Conservation (phyloP, 2,888 invertebrate genomes). For the Ectemnius lituratus region DNA sequence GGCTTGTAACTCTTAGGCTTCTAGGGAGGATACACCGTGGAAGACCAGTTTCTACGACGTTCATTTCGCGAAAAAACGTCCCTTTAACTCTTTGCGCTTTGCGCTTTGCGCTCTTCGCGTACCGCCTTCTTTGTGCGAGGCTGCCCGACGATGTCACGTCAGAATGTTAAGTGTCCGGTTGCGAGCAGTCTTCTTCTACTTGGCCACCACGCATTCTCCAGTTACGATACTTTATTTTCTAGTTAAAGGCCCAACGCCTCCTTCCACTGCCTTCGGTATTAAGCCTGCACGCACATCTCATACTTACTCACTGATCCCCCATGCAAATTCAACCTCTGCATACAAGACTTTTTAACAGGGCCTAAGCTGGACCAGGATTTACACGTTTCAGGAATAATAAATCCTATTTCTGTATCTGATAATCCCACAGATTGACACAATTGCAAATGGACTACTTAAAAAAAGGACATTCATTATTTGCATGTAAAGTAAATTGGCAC, state of each 20-base stretch:
- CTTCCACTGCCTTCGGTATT: no score
- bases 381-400: no score
- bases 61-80: conserved; percentile 52
- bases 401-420: no score
- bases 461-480: no score
- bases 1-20: conserved; percentile 33
- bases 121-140: neutral
- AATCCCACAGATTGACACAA: no score
- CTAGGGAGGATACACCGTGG: conserved; percentile 1
- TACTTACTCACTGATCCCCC: no score
- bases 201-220: conserved; percentile 3
- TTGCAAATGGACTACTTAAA: no score
- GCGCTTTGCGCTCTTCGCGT: conserved; percentile 33
- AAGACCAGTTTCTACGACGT: conserved; percentile 63
- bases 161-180: conserved; percentile 10
- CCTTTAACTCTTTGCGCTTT: conserved; percentile 36
- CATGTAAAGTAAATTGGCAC: no score
- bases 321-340: no score
- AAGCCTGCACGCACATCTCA: no score
- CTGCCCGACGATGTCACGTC: conserved; percentile 6
- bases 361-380: no score
- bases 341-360: no score
- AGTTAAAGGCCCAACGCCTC: neutral
- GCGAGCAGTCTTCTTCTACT: neutral
- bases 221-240: conserved; percentile 4